Percentiles rank a stretch among this genome's conserved stretches.
Conservation (phyloP, 2,113 vertebrate genomes). For the Mungos mungo region DNA sequence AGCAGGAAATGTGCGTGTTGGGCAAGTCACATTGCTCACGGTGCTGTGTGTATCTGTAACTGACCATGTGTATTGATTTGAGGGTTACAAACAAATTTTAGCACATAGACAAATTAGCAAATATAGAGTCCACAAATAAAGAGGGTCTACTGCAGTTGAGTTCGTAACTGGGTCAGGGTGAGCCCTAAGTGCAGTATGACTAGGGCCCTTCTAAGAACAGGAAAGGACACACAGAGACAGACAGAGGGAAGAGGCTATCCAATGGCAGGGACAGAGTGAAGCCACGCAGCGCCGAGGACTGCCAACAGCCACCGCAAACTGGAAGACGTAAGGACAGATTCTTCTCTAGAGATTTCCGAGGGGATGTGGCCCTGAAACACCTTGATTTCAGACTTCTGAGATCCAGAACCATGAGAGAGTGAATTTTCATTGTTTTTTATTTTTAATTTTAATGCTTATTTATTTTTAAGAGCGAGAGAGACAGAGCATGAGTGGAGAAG, state of each 20-base stretch:
- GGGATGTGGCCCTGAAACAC: rapidly evolving
- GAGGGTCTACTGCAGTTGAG: background rate
- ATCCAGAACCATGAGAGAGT: background rate
- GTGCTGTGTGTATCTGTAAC: background rate
- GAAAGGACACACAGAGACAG: background rate
- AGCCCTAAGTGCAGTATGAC: background rate
- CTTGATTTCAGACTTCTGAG: background rate
- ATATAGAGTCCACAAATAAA: background rate
- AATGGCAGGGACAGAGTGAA: background rate
- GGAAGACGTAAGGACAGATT: background rate
- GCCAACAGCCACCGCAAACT: rapidly evolving
- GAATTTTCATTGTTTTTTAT: too few relatives aligned
- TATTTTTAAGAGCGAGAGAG: too few relatives aligned
- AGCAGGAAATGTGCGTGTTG: background rate
- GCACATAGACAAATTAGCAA: background rate
- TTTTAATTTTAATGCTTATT: too few relatives aligned
- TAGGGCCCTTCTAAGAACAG: background rate
- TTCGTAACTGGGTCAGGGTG: background rate
- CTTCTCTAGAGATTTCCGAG: background rate
- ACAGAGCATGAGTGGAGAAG: too few relatives aligned
- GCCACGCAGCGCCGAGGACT: background rate
- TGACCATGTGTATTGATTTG: background rate
- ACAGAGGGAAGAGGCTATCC: background rate
- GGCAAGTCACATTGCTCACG: background rate
- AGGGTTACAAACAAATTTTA: background rate